These are phyloP conservation scores for Tipula lateralis DNA, from an alignment of 2,888 invertebrate genomes.

Conservation along the genomic window DNA sequence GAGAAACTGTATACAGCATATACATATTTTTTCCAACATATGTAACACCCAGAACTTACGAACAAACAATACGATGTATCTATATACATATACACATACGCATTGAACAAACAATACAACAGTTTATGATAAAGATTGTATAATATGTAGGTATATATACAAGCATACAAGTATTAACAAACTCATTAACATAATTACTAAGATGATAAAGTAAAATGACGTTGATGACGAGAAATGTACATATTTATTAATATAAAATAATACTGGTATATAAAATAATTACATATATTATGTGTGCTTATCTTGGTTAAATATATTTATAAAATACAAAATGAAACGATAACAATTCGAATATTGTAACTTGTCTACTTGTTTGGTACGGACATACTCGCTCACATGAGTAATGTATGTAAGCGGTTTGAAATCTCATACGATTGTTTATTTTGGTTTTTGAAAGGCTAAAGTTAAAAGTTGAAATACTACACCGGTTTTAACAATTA, in stretches of 20 bases:
- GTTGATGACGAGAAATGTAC: not conserved
- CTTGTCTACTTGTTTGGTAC: not conserved
- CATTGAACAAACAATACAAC: not conserved
- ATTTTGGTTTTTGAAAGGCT: not conserved
- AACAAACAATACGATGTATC: not conserved
- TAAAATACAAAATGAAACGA: not conserved
- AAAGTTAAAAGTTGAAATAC: not conserved
- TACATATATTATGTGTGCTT: not conserved
- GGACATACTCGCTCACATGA: not conserved
- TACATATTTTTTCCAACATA: not conserved
- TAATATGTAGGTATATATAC: not conserved
- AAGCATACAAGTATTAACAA: not conserved
- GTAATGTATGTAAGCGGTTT: not conserved
- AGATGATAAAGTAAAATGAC: slow-evolving; percentile 5
- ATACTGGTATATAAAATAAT: slow-evolving; percentile 9
- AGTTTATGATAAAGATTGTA: not conserved
- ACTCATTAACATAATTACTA: not conserved
- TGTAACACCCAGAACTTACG: not conserved
- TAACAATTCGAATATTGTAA: not conserved
- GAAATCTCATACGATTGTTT: not conserved
- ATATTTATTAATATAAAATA: not conserved
- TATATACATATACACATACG: not conserved
- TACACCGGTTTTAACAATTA: not conserved
- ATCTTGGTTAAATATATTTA: not conserved
- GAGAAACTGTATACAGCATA: not conserved